These are phyloP conservation scores for Trididemnum nubilum DNA, from an alignment of 23 tunicate species.

Conservation along the genomic window DNA sequence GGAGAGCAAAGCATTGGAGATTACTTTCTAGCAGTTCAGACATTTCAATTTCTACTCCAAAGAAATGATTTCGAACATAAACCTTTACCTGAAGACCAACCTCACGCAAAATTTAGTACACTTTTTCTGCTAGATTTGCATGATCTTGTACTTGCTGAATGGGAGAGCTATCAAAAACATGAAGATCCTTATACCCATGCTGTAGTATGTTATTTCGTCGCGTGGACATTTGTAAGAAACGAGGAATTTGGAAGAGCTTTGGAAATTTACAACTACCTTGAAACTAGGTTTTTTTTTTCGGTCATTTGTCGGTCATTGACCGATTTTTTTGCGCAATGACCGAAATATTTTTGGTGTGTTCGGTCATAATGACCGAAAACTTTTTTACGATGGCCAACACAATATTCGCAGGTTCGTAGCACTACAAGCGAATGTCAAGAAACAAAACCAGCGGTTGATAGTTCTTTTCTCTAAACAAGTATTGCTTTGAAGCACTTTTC, in stretches of 20 bases:
- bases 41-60: not conserved
- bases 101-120: not conserved
- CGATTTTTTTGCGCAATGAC: no score
- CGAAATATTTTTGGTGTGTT: no score
- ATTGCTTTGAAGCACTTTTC: no score
- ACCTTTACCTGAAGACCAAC: not conserved
- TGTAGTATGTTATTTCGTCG: not conserved
- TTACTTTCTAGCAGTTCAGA: no score
- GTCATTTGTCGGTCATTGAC: no score
- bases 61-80: not conserved
- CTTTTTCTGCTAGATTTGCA: not conserved
- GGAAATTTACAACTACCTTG: not conserved
- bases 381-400: no score
- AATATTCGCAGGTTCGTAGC: no score
- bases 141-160: not conserved
- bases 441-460: no score
- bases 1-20: conserved; percentile 30
- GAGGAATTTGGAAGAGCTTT: conserved; percentile 5
- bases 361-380: no score
- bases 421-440: no score
- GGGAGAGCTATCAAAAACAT: not conserved
- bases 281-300: no score
- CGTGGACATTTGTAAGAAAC: not conserved
- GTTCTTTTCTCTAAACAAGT: no score
- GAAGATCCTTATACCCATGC: not conserved